Evolutionary conservation across 2,888 invertebrate genomes (phyloP).

Genomic region (Elmis aenea): DNA sequence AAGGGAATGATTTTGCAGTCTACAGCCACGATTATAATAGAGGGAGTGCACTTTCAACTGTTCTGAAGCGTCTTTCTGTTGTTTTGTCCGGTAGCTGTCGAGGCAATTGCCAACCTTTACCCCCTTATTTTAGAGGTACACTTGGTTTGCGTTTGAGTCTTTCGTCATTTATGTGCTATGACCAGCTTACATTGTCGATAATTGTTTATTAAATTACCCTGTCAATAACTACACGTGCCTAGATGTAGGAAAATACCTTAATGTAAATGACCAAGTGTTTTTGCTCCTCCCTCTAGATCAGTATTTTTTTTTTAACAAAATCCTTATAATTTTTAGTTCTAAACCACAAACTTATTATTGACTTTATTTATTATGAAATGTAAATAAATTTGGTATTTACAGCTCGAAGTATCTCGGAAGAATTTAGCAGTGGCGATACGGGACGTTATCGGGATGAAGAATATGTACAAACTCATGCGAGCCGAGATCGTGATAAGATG

Average conservation of each 20-base stretch:
- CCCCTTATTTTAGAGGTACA: conserved; percentile 67
- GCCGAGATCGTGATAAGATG: conserved; percentile 41
- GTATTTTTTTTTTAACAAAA: too few relatives aligned
- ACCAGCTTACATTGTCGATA: too few relatives aligned
- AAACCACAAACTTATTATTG: too few relatives aligned
- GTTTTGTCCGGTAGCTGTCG: conserved; percentile 69
- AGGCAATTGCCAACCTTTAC: conserved; percentile 65
- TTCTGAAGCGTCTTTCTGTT: conserved; percentile 52
- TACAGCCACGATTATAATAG: conserved; percentile 39
- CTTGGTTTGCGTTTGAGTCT: conserved; percentile 26
- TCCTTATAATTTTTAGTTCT: too few relatives aligned
- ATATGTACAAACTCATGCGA: conserved; percentile 47
- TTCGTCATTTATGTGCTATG: too few relatives aligned
- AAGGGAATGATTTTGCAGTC: conserved; percentile 47
- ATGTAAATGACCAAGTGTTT: too few relatives aligned
- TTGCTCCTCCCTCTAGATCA: too few relatives aligned
- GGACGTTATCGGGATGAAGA: conserved; percentile 60
- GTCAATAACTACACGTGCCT: too few relatives aligned
- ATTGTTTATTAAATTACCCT: too few relatives aligned
- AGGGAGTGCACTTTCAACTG: conserved; percentile 40
- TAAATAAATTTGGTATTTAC: too few relatives aligned
- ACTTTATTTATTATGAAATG: too few relatives aligned
- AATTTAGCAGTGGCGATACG: conserved; percentile 88
- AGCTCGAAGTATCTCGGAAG: conserved; percentile 96
- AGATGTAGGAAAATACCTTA: too few relatives aligned